Conservation (phyloP, 2,888 invertebrate species). For the Caenorhabditis afra region DNA sequence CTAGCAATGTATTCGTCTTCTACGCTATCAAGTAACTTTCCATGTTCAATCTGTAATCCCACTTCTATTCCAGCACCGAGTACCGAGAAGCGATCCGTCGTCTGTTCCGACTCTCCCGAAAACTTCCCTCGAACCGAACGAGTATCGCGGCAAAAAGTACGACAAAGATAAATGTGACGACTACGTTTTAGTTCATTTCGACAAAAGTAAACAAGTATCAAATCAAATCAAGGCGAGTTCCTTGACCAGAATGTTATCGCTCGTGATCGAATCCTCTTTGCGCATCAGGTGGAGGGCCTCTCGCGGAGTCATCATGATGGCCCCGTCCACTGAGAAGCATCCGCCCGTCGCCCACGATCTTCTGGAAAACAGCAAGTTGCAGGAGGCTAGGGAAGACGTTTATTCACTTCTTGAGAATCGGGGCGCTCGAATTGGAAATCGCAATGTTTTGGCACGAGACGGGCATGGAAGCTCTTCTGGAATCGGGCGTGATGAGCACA, state of each 20-base stretch:
- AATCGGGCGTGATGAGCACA: slow-evolving; percentile 38
- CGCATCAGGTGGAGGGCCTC: slow-evolving; percentile 52
- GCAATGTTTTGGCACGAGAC: slow-evolving; percentile 36
- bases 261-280: slow-evolving; percentile 55
- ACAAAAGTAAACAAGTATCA: not conserved
- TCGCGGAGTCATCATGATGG: slow-evolving; percentile 50
- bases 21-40: slow-evolving; percentile 41
- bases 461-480: slow-evolving; percentile 52
- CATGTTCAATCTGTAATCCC: not conserved
- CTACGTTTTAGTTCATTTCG: slow-evolving; percentile 8
- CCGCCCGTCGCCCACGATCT: slow-evolving; percentile 55
- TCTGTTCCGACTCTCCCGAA: slow-evolving; percentile 32
- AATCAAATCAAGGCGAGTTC: slow-evolving; percentile 46
- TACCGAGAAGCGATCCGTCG: slow-evolving; percentile 50
- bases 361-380: slow-evolving; percentile 20
- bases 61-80: slow-evolving; percentile 38
- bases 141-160: slow-evolving; percentile 35
- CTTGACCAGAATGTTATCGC: slow-evolving; percentile 55
- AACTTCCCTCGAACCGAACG: slow-evolving; percentile 8
- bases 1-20: slow-evolving; percentile 49
- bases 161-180: slow-evolving; percentile 17
- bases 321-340: slow-evolving; percentile 52
- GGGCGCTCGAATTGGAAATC: slow-evolving; percentile 36
- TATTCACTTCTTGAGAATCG: slow-evolving; percentile 58
- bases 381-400: too few species aligned